These are phyloP conservation scores for Eptatretus burgeri DNA, from an alignment of 2,113 vertebrate genomes.

Conservation along the genomic window DNA sequence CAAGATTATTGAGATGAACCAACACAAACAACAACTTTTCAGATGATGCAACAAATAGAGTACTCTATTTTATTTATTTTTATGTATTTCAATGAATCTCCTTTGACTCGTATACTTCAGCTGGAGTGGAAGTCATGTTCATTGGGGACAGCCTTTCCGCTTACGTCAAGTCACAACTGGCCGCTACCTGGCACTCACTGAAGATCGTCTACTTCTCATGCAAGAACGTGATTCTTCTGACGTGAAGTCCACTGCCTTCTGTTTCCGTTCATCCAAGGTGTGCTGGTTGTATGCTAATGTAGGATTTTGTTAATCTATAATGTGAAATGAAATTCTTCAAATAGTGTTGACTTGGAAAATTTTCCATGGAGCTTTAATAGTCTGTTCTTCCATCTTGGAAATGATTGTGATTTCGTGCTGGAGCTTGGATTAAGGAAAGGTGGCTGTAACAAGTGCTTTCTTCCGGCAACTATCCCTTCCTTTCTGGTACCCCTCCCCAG, in stretches of 20 bases:
- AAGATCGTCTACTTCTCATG: conserved; percentile 51
- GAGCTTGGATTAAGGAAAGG: too few relatives aligned
- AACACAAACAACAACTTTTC: too few relatives aligned
- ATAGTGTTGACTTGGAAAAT: neutral
- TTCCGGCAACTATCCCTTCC: too few relatives aligned
- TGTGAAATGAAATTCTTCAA: neutral
- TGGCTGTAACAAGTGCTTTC: too few relatives aligned
- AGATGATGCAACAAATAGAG: too few relatives aligned
- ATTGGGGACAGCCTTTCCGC: conserved; percentile 73
- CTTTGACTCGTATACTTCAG: conserved; percentile 15
- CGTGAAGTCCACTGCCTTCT: conserved; percentile 67
- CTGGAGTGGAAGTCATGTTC: conserved; percentile 82
- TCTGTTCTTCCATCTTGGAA: too few relatives aligned
- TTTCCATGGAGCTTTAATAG: neutral
- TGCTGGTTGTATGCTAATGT: conserved; percentile 9
- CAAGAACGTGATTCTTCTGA: conserved; percentile 68
- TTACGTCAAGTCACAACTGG: conserved; percentile 77
- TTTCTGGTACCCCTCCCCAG: too few relatives aligned
- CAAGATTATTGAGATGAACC: too few relatives aligned
- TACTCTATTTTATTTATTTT: too few relatives aligned
- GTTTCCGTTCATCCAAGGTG: conserved; percentile 81
- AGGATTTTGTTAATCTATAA: neutral
- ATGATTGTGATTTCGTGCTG: too few relatives aligned
- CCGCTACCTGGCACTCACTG: conserved; percentile 58
- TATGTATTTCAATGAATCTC: too few relatives aligned